These are phyloP conservation scores for Trichonephila clavipes DNA, from an alignment of 1,140 invertebrate species.

Conservation along the genomic window DNA sequence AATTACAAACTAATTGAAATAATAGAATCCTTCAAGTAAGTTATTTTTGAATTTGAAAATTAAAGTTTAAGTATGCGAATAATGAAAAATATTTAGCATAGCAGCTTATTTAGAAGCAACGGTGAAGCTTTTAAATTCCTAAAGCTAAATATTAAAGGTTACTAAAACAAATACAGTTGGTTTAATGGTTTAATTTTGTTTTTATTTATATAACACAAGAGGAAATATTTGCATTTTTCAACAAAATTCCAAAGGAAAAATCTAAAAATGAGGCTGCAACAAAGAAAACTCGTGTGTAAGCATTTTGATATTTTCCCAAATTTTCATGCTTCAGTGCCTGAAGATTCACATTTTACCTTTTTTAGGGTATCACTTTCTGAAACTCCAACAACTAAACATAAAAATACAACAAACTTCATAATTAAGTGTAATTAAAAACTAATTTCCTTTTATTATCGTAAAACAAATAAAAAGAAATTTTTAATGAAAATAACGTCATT, in stretches of 20 bases:
- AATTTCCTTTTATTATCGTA: slow-evolving; percentile 24
- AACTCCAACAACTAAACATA: background rate
- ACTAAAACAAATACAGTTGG: too few relatives aligned
- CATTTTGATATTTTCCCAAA: background rate
- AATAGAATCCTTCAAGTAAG: too few relatives aligned
- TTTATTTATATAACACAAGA: background rate
- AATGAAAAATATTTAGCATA: too few relatives aligned
- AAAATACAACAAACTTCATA: background rate
- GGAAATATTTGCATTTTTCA: background rate
- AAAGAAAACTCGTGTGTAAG: background rate
- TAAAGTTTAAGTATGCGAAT: too few relatives aligned
- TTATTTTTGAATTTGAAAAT: too few relatives aligned
- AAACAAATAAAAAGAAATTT: background rate
- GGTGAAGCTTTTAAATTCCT: too few relatives aligned
- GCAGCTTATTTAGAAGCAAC: too few relatives aligned
- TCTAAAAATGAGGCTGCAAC: background rate
- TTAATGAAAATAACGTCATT: slow-evolving; percentile 33
- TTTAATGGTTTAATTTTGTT: background rate
- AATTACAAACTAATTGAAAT: too few relatives aligned
- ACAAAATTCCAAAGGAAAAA: background rate
- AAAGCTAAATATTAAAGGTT: too few relatives aligned
- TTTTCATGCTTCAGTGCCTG: background rate
- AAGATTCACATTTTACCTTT: background rate
- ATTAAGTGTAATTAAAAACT: slow-evolving; percentile 22
- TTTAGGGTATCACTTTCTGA: background rate